Conservation (phyloP, 64 coral and sea anemone species). For the Orbicella faveolata region DNA sequence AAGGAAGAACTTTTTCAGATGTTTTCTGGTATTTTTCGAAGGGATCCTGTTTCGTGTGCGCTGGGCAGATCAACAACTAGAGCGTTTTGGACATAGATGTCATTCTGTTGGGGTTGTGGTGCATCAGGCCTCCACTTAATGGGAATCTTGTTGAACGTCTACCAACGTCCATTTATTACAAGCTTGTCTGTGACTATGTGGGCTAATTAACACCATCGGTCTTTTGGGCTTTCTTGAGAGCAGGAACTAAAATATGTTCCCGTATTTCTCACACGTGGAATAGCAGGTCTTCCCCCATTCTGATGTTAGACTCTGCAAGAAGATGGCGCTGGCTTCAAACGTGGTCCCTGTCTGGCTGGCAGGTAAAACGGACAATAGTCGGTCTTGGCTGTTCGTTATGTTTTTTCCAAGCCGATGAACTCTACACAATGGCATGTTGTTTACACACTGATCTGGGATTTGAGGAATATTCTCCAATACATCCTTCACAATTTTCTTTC, state of each 20-base stretch:
- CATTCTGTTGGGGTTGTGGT: no score
- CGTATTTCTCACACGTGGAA: constrained; percentile 10
- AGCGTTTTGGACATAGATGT: no score
- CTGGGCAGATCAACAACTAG: no score
- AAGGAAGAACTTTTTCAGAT: no score
- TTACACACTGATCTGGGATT: neutral
- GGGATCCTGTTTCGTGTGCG: no score
- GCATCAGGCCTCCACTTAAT: neutral
- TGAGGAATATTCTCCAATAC: neutral
- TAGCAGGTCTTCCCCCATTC: neutral
- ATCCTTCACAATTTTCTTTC: constrained; percentile 9
- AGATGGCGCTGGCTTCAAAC: no score
- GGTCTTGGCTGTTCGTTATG: constrained; percentile 1
- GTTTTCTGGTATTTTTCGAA: no score
- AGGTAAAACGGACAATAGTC: no score
- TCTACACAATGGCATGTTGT: constrained; percentile 34
- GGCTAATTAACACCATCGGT: neutral
- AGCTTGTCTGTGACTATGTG: constrained; percentile 24
- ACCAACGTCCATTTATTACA: constrained; percentile 7
- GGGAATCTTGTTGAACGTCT: constrained; percentile 16
- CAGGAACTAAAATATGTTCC: neutral
- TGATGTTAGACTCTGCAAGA: neutral
- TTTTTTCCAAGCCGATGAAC: constrained; percentile 32
- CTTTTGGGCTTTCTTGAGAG: neutral
- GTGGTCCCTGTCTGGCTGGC: no score